Evolutionary conservation across 2,888 invertebrate genomes (phyloP).

Genomic region (Aphrophora alni): DNA sequence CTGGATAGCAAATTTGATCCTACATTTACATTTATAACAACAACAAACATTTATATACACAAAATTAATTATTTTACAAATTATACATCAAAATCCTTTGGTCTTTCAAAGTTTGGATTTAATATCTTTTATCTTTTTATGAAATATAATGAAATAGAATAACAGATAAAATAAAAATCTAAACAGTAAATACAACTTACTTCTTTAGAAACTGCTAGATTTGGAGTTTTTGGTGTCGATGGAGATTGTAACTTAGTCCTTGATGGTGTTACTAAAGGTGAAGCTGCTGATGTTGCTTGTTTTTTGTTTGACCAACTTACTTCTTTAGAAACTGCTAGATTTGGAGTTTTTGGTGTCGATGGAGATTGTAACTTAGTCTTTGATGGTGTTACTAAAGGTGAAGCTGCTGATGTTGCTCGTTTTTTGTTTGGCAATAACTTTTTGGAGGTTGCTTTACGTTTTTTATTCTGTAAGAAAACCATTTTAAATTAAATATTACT

Average conservation of each 20-base stretch:
- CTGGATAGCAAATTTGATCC: no score
- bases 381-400: slow-evolving; percentile 55
- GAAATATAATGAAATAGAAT: not conserved
- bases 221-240: not conserved
- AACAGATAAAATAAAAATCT: not conserved
- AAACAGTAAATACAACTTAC: slow-evolving; percentile 11
- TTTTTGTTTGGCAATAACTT: slow-evolving; percentile 54
- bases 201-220: not conserved
- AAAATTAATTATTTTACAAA: no score
- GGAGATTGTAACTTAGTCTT: slow-evolving; percentile 43
- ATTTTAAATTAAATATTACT: no score
- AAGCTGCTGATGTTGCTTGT: slow-evolving; percentile 42
- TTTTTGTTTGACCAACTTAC: slow-evolving; percentile 44
- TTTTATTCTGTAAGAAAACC: slow-evolving; percentile 53
- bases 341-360: not conserved
- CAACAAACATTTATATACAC: no score
- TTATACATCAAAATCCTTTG: no score
- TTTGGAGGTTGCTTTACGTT: slow-evolving; percentile 57
- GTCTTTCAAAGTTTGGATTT: no score
- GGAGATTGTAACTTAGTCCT: slow-evolving; percentile 43
- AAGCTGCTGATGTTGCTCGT: slow-evolving; percentile 42
- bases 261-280: slow-evolving; percentile 55
- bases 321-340: not conserved
- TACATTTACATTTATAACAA: no score
- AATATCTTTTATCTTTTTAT: no score